Evolutionary conservation across 2,113 vertebrate species (phyloP), one percentile per base, ranked within the genome.

Genomic region (Puffinus mauretanicus): DNA sequence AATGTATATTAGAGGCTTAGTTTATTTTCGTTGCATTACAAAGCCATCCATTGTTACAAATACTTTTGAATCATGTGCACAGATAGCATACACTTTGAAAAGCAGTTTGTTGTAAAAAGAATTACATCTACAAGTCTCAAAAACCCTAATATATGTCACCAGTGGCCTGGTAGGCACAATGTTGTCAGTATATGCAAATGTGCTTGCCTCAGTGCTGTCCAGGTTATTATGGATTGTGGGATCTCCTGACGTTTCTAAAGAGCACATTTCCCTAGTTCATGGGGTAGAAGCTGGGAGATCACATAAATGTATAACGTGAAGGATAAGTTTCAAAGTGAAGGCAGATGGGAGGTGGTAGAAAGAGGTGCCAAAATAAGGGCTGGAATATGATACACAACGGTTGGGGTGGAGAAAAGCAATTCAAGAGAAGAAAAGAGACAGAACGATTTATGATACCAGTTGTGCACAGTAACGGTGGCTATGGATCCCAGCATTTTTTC

Each of bases 181-280:
- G 26, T 2, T 2, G 1, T 71, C 14, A 70, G 7, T 49, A 44
- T 20, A 36, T 79, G 36, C 0, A 5, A 71, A 30, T 30, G 3
- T 34, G 21, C 14, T 78, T 44, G 40, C 11, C 17, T 7, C 29
- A 11, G 8, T 21, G 8, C 10, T 65, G 16, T 55, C 34, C 61
- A 75, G 30, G 18, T 60, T 0, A 0, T 72, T 71, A 49, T 0
- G 0, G 16, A 19, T 40, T 82, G 36, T 62, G 9, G 12, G 34
- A 76, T 85, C 8, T 61, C 47, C n/a, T 52, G 18, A 26, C 0
- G 0, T 75, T 87, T 82, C 52, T 36, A n/a, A 19, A 71, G 47
- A 70, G 11, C 30, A 52, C 38, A 11, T 66, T 55, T 46, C 38
- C 38, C 75, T 42, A 75, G 10, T 8, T 75, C 46, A 64, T 19